Conservation (phyloP, 2,797 vertebrate species). For the Premnoplex brunnescens region DNA sequence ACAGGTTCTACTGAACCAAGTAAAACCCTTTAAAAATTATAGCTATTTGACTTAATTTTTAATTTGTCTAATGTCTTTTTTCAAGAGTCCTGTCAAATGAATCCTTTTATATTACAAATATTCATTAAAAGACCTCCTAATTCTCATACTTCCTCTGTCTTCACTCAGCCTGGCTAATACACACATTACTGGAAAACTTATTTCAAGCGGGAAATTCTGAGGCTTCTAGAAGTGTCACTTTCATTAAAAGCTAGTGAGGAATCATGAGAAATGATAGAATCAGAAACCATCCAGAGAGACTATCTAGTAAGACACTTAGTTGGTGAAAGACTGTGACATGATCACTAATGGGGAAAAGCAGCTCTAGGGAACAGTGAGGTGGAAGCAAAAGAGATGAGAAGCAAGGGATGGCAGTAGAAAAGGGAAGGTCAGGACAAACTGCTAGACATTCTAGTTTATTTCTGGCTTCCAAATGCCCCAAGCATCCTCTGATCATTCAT, state of each 20-base stretch:
- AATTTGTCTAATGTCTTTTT: not conserved
- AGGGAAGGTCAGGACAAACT: not conserved
- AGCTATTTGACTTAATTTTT: not conserved
- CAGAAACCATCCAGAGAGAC: not conserved
- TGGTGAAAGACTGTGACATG: not conserved
- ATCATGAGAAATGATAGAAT: not conserved
- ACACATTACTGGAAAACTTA: not conserved
- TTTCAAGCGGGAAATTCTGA: not conserved
- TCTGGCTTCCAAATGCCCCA: not conserved
- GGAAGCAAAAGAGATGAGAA: not conserved
- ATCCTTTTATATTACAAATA: not conserved
- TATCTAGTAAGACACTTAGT: not conserved
- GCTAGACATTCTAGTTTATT: not conserved
- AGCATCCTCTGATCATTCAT: not conserved
- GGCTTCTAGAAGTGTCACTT: not conserved
- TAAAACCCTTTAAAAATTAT: not conserved
- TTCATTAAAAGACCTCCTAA: not conserved
- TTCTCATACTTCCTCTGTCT: not conserved
- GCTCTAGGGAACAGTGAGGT: not conserved
- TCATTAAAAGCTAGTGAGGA: not conserved
- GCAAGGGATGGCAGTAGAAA: not conserved
- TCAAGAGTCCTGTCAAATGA: not conserved
- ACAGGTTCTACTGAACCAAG: not conserved
- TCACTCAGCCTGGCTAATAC: not conserved
- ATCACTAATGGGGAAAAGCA: not conserved